Evolutionary conservation across 2,797 vertebrate genomes (phyloP).

Genomic region (Channa striata): DNA sequence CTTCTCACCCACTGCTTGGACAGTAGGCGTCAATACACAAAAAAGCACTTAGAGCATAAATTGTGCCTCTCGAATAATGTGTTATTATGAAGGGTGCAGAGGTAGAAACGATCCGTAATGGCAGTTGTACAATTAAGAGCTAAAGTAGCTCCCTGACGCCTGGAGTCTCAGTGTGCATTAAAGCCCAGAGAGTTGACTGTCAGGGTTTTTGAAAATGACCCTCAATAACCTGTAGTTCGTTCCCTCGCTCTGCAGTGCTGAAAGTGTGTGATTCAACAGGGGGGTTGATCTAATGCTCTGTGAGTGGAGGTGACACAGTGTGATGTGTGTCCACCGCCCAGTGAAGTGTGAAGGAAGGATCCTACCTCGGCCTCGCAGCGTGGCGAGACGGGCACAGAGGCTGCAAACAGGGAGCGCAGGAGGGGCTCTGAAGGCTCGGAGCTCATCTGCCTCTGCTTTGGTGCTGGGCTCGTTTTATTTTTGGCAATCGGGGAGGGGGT

Average conservation of each 20-base stretch:
- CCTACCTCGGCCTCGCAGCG: constrained; percentile 31
- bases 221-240: constrained; percentile 43
- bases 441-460: constrained; percentile 50
- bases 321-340: constrained; percentile 56
- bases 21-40: constrained; percentile 48
- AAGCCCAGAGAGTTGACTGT: constrained; percentile 54
- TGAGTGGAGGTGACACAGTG: constrained; percentile 61
- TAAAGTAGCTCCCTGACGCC: constrained; percentile 31
- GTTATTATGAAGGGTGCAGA: constrained; percentile 45
- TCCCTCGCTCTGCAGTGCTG: constrained; percentile 19
- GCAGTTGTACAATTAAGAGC: constrained; percentile 46
- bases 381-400: constrained; percentile 2
- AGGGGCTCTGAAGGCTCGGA: constrained; percentile 42
- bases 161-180: constrained; percentile 47
- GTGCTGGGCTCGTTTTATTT: constrained; percentile 44
- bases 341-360: constrained; percentile 54
- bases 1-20: constrained; percentile 31
- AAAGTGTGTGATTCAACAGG: constrained; percentile 37
- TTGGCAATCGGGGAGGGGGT: background rate
- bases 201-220: constrained; percentile 40
- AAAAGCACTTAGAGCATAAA: constrained; percentile 59
- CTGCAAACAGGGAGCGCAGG: constrained; percentile 38
- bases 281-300: constrained; percentile 66
- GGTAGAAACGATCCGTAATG: constrained; percentile 57
- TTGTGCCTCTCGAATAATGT: constrained; percentile 41